These are phyloP conservation scores for Microtus pennsylvanicus DNA, from an alignment of 2,113 vertebrate genomes.

Conservation along the genomic window DNA sequence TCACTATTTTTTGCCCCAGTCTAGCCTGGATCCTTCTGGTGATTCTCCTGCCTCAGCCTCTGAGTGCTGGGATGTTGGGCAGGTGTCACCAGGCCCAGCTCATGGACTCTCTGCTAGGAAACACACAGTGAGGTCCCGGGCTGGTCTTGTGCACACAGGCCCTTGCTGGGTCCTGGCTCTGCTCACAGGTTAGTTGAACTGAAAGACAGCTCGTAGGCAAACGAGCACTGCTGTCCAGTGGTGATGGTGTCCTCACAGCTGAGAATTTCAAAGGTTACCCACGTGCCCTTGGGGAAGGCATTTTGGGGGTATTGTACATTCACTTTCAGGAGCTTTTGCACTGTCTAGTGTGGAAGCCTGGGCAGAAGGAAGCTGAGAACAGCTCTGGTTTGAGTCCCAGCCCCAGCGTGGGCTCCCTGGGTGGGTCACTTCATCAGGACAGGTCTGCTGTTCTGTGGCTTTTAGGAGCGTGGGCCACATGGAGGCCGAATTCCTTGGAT, in stretches of 20 bases:
- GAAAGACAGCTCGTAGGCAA: background rate
- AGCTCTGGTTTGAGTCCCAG: background rate
- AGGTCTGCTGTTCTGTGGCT: background rate
- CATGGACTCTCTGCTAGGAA: background rate
- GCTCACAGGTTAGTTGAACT: background rate
- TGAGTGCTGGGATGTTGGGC: background rate
- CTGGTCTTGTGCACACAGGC: background rate
- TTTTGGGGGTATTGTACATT: background rate
- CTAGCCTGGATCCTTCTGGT: background rate
- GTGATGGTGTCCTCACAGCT: background rate
- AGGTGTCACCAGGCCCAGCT: background rate
- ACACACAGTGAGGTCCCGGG: background rate
- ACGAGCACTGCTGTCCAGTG: background rate
- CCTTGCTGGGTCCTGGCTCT: background rate
- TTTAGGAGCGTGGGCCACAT: background rate
- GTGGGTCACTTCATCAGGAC: background rate
- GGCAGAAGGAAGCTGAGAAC: background rate
- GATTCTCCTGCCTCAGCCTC: background rate
- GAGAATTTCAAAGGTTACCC: background rate
- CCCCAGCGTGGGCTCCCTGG: background rate
- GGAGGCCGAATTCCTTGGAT: background rate
- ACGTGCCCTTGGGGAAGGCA: background rate
- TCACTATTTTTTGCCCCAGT: background rate
- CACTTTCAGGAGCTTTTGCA: background rate
- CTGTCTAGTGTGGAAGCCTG: rapidly evolving